These are phyloP conservation scores for Epinotia brunnichana DNA, from an alignment of 2,888 invertebrate species.

Conservation along the genomic window DNA sequence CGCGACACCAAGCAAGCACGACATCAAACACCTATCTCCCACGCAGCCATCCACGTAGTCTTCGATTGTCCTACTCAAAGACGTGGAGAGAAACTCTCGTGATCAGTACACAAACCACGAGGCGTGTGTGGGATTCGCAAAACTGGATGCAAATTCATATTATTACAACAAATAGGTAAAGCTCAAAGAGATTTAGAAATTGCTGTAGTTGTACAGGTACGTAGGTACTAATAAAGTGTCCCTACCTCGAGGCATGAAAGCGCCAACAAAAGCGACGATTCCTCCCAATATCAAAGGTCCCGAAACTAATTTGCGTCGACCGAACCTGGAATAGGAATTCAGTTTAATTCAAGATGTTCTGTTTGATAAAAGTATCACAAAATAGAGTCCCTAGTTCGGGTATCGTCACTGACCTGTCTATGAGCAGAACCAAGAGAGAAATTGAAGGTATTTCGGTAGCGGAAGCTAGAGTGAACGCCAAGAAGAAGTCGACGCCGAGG, in stretches of 20 bases:
- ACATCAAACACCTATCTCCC: too few relatives aligned
- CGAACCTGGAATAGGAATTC: constrained; percentile 53
- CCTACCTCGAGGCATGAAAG: constrained; percentile 60
- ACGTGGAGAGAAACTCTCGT: too few relatives aligned
- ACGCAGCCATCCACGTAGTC: too few relatives aligned
- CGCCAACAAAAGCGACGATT: constrained; percentile 54
- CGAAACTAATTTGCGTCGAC: constrained; percentile 58
- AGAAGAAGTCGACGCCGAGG: constrained; percentile 65
- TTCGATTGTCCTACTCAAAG: too few relatives aligned
- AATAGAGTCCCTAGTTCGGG: neutral
- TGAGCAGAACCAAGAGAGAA: constrained; percentile 50
- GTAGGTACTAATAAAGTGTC: neutral
- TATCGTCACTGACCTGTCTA: constrained; percentile 52
- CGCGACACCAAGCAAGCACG: too few relatives aligned
- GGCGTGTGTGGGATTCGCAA: too few relatives aligned
- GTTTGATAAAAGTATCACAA: neutral
- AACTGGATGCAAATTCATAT: too few relatives aligned
- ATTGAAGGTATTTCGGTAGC: constrained; percentile 63
- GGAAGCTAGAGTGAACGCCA: constrained; percentile 65
- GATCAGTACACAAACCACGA: too few relatives aligned
- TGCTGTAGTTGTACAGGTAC: too few relatives aligned
- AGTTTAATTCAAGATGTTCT: neutral
- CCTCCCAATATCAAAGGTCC: constrained; percentile 56
- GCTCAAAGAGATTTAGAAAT: too few relatives aligned
- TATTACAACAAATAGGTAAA: too few relatives aligned